Evolutionary conservation across 2,888 invertebrate species (phyloP).

Genomic region (Acheta domesticus): DNA sequence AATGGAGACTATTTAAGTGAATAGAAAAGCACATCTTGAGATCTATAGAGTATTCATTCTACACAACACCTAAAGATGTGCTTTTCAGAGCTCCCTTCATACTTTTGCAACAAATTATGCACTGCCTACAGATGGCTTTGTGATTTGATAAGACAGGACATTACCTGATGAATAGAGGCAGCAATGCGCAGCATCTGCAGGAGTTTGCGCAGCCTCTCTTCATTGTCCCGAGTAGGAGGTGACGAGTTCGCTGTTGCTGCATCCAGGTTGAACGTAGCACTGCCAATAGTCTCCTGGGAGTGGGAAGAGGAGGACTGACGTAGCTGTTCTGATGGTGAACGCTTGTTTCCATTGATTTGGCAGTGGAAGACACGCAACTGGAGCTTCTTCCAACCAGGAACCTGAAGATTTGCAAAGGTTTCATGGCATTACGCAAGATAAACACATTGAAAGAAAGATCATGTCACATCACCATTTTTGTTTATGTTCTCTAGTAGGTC

Average conservation of each 20-base stretch:
- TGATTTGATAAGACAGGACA: constrained; percentile 30
- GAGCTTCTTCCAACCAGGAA: constrained; percentile 81
- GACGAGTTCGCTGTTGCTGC: constrained; percentile 38
- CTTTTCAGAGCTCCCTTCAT: no score
- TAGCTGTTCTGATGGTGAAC: background rate
- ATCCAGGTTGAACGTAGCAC: background rate
- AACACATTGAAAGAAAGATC: no score
- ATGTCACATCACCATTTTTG: no score
- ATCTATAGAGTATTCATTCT: no score
- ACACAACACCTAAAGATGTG: no score
- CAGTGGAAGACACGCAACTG: constrained; percentile 85
- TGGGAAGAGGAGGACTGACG: background rate
- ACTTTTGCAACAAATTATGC: no score
- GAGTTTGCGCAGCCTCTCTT: constrained; percentile 57
- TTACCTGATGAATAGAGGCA: constrained; percentile 71
- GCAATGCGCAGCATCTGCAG: constrained; percentile 82
- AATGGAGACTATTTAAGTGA: no score
- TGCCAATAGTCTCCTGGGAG: background rate
- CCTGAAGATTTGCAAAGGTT: constrained; percentile 41
- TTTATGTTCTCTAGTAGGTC: no score
- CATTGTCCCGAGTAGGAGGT: constrained; percentile 42
- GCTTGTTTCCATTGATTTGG: constrained; percentile 50
- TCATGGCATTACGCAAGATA: no score
- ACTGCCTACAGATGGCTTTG: no score
- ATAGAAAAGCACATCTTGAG: no score